Evolutionary conservation across 2,888 invertebrate genomes (phyloP).

Genomic region (Nephrocerus scutellatus): DNA sequence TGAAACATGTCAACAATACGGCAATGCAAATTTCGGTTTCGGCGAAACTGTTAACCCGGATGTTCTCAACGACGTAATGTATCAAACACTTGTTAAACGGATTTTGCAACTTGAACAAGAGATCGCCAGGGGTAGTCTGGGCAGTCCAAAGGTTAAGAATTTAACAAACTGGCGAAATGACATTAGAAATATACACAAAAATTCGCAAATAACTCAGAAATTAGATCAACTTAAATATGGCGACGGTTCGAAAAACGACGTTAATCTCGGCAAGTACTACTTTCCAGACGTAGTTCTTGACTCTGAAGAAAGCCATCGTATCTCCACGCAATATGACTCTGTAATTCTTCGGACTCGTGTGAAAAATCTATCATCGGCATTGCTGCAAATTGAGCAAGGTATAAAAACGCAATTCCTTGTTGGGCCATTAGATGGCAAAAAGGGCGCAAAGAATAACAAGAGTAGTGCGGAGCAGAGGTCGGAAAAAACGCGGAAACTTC

Average conservation of each 20-base stretch:
- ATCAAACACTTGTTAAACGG: slow-evolving; percentile 61
- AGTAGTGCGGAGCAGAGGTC: slow-evolving; percentile 48
- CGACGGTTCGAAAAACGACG: too few species aligned
- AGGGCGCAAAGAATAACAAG: slow-evolving; percentile 52
- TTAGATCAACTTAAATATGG: too few species aligned
- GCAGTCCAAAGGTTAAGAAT: slow-evolving; percentile 67
- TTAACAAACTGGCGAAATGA: slow-evolving; percentile 61
- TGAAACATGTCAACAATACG: slow-evolving; percentile 50
- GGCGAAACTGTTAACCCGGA: too few species aligned
- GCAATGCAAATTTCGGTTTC: slow-evolving; percentile 59
- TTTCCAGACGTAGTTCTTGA: too few species aligned
- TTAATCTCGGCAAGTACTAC: too few species aligned
- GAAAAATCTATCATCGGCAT: slow-evolving; percentile 68
- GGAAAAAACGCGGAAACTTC: slow-evolving; percentile 37
- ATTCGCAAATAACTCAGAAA: too few species aligned
- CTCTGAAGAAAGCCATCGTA: too few species aligned
- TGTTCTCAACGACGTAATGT: slow-evolving; percentile 52
- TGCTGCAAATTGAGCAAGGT: slow-evolving; percentile 77
- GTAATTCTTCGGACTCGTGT: slow-evolving; percentile 46
- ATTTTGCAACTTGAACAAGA: slow-evolving; percentile 85
- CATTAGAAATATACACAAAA: slow-evolving; percentile 52
- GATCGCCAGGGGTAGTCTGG: slow-evolving; percentile 74
- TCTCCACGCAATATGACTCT: too few species aligned
- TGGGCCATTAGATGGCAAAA: slow-evolving; percentile 65
- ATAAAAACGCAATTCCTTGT: slow-evolving; percentile 77